Evolutionary conservation across 1,140 invertebrate species (phyloP), one percentile per base, ranked within the genome.

Genomic region (Dreissena rostriformis): DNA sequence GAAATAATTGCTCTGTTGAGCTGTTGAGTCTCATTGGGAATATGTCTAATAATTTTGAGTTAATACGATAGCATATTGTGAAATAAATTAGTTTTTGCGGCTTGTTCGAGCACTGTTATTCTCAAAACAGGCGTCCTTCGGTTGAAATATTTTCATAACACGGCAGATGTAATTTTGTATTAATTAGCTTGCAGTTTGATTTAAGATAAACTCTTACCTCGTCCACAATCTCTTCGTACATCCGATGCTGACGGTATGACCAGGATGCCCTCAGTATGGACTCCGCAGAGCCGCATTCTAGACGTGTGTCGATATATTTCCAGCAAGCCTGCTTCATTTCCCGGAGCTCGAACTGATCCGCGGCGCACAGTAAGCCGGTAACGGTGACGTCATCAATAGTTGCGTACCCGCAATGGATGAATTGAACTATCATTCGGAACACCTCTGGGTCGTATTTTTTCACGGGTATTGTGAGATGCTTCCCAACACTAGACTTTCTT

Each of bases 381-480:
- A 85, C 77, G 53, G 71, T 77, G 1, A 24, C 39, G 28, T 74
- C 78, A 10, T 55, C 74, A 51, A 85, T 76, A 24, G 61, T 77
- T 14, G 63, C 84, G 8, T 65, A 68, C 29, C 84, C 84, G 63
- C 84, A 74, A 49, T 85, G 84, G 39, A 85, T 22, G 66, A 85
- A 85, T 28, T 75, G 63, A 19, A 85, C 53, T 19, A 85, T 51
- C 55, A 68, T 63, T 61, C 78, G 84, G 78, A 85, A 85, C 11
- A 81, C 78, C 53, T 85, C 84, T 22, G 72, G 22, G 22, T 85
- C 78, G 24, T 85, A 85, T 57, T 75, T 85, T 6, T 74, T 24
- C 5, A 85, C 78, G 2, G 73, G 66, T 29, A 85, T 85, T 12
- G 53, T 71, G 14, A 85, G 28, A 28, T 72, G 55, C 11, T 63